phyloP scores from a whole-genome alignment of 1,140 invertebrate genomes.

The Bombus waltoni region DNA sequence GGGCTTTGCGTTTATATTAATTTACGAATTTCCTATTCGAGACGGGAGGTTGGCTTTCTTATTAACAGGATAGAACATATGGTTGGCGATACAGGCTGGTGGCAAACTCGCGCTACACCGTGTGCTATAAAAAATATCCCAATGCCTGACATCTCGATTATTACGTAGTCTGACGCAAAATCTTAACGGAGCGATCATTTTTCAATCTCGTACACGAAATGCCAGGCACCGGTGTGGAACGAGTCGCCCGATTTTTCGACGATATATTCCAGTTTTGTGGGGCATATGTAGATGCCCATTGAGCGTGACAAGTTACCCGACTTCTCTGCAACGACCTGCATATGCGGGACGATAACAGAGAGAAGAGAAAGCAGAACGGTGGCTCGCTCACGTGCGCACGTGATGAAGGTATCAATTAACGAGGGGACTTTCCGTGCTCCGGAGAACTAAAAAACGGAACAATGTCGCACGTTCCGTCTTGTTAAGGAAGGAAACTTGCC shows the following conservation, averaged over 20 bases:
- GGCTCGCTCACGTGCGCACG: neutral
- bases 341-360: slow-evolving; percentile 37
- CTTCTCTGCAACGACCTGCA: slow-evolving; percentile 31
- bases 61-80: too few species aligned
- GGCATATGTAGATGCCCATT: slow-evolving; percentile 13
- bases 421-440: neutral
- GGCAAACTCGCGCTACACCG: neutral
- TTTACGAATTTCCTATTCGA: neutral
- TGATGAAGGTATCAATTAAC: slow-evolving; percentile 45
- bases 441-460: slow-evolving; percentile 29
- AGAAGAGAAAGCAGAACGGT: slow-evolving; percentile 41
- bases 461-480: neutral
- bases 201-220: neutral
- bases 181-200: too few species aligned
- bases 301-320: slow-evolving; percentile 38
- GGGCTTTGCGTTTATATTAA: slow-evolving; percentile 16
- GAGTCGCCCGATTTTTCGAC: neutral
- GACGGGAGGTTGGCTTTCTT: neutral
- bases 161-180: neutral
- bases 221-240: neutral
- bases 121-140: neutral
- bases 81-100: neutral
- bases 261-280: slow-evolving; percentile 30
- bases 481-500: slow-evolving; percentile 13
- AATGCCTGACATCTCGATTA: neutral